Base-by-base conservation (phyloP, 2,888 invertebrate genomes). In the Eristalinus sepulchralis region DNA sequence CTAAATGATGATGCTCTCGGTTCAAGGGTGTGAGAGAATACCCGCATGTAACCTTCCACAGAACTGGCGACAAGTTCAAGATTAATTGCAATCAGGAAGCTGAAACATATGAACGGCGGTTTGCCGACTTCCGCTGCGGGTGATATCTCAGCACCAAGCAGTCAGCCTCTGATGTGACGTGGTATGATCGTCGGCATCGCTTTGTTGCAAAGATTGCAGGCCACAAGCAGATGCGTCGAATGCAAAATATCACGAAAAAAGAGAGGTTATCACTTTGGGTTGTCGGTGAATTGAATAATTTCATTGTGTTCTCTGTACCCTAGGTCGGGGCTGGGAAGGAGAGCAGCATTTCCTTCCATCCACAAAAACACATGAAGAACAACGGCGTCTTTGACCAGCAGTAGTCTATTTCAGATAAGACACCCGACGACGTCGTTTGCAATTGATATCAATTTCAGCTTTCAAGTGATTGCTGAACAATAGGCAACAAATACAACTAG, bases 111-210 rank as follows among this genome's bases (percentile, higher is more conserved):
- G 27, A 27, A 2, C 2, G 27, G 5, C 27, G 27, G 5, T 5
- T 27, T 36, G 57, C 57, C 33, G 24, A 60, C 60, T 76, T 76
- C 76, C 76, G 76, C 67, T 68, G 76, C 39, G 33, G 2, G 39
- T 31, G 76, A 68, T 67, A 68, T 62, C 34, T 27, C 2, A 5
- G 27, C 2, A 27, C 2, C 27, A 27, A 34, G 53, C 31, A n/a
- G n/a, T 6, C n/a, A 47, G 5, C 17, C n/a, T n/a, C n/a, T 17
- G 36, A 27, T n/a, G 22, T 60, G 36, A 36, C 36, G 34, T 34
- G 31, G n/a, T 59, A 13, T 27, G 27, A 3, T 27, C n/a, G 39
- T 0, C 39, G 47, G 47, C 36, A 24, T 8, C 34, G 62, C 60
- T 67, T 62, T 77, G 53, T 34, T 68, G 47, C 47, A 20, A 20